Percentiles rank a stretch among this genome's conserved stretches.
Evolutionary conservation across 2,113 vertebrate species (phyloP).

Genomic region (Tautogolabrus adspersus): DNA sequence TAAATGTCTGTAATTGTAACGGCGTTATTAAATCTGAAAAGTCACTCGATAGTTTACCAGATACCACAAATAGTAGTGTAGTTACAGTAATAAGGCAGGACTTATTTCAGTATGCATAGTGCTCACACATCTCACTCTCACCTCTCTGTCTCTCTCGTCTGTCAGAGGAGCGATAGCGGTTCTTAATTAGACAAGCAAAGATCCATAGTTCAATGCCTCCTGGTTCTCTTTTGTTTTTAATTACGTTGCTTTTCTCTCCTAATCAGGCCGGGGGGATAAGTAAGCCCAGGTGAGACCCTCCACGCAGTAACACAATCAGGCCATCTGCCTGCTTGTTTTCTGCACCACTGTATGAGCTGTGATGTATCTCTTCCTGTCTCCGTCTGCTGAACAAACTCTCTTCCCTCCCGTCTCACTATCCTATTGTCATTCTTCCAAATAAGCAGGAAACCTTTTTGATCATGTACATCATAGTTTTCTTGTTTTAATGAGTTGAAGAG

Average conservation of each 20-base stretch:
- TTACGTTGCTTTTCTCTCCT: constrained; percentile 31
- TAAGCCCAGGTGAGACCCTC: constrained; percentile 56
- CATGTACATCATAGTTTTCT: not conserved
- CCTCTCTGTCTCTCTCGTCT: not conserved
- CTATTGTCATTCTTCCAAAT: constrained; percentile 7
- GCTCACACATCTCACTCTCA: not conserved
- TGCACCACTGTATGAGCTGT: constrained; percentile 26
- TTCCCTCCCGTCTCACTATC: not conserved
- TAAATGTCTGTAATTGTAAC: too few relatives aligned
- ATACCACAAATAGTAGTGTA: too few relatives aligned
- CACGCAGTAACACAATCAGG: constrained; percentile 45
- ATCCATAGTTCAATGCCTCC: constrained; percentile 6
- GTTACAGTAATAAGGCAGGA: too few relatives aligned
- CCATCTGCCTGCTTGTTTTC: constrained; percentile 65
- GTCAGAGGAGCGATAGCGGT: not conserved
- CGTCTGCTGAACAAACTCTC: not conserved
- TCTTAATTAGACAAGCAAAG: not conserved
- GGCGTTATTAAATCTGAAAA: too few relatives aligned
- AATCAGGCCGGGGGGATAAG: constrained; percentile 46
- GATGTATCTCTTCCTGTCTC: constrained; percentile 30
- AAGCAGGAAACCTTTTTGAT: not conserved
- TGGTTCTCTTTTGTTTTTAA: constrained; percentile 25
- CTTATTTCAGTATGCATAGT: not conserved
- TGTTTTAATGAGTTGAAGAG: too few relatives aligned
- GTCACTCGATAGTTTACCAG: too few relatives aligned